Percentiles rank a stretch among this genome's conserved stretches.
Conservation (phyloP, 2,888 invertebrate species). For the Heterodera filipjevi region DNA sequence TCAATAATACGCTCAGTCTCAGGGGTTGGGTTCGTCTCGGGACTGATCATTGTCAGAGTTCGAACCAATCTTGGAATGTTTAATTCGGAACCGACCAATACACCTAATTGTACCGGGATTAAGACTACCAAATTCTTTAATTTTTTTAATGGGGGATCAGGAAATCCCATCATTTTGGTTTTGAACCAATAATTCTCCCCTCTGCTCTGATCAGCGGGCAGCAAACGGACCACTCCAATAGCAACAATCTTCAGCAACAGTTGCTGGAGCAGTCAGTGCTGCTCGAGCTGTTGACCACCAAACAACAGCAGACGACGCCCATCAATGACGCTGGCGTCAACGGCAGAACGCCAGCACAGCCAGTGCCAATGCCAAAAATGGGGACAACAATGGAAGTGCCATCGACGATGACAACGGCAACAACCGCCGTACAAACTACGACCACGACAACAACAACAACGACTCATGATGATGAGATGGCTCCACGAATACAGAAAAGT, state of each 20-base stretch:
- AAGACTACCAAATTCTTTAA: no score
- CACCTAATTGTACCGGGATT: no score
- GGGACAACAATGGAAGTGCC: neutral
- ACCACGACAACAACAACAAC: constrained; percentile 18
- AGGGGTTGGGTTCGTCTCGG: no score
- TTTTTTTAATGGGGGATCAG: no score
- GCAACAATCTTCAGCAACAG: neutral
- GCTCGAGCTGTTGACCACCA: neutral
- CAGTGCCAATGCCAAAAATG: neutral
- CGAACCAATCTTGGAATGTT: no score
- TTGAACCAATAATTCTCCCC: no score
- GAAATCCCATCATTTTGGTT: no score
- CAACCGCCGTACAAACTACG: neutral
- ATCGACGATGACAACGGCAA: neutral
- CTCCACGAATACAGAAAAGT: constrained; percentile 28
- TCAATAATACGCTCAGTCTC: no score
- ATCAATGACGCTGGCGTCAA: neutral
- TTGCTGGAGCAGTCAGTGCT: constrained; percentile 8
- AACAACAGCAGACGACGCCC: neutral
- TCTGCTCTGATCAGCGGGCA: neutral
- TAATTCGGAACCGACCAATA: no score
- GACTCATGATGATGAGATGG: neutral
- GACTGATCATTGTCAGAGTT: no score
- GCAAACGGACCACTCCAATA: neutral
- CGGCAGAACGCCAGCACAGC: neutral